phyloP scores from a whole-genome alignment of 2,797 vertebrate genomes.

The Pantherophis alleghaniensis region DNA sequence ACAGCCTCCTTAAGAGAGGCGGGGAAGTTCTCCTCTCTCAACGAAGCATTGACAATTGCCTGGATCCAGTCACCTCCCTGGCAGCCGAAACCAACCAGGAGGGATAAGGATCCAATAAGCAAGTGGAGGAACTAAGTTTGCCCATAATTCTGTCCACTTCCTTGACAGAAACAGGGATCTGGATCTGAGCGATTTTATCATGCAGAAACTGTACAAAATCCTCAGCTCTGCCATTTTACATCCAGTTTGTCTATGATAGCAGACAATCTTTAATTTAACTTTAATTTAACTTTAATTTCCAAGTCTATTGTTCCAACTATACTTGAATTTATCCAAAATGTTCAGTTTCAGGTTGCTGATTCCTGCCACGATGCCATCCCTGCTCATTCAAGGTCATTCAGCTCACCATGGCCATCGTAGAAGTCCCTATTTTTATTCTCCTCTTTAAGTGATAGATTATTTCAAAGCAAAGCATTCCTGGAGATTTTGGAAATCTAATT shows the following conservation, averaged over 20 bases:
- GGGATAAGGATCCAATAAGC: no score
- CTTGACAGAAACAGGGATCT: no score
- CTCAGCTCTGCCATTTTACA: not conserved
- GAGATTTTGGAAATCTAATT: not conserved
- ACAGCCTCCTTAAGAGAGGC: no score
- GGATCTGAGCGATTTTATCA: no score
- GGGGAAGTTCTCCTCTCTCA: no score
- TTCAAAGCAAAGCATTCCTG: not conserved
- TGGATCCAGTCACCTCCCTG: no score
- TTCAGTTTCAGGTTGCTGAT: not conserved
- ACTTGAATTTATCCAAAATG: not conserved
- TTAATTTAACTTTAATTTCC: not conserved
- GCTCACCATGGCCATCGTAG: not conserved
- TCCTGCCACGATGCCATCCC: not conserved
- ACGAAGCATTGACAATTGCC: no score
- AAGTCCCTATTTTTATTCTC: not conserved
- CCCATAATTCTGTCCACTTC: no score
- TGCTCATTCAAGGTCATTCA: not conserved
- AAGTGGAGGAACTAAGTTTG: no score
- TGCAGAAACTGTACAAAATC: no score
- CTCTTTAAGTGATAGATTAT: not conserved
- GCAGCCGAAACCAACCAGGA: no score
- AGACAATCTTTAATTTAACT: not conserved
- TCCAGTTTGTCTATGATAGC: not conserved
- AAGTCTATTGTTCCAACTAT: not conserved